Evolutionary conservation across 2,888 invertebrate genomes (phyloP).

Genomic region (Flexamia atlantica): DNA sequence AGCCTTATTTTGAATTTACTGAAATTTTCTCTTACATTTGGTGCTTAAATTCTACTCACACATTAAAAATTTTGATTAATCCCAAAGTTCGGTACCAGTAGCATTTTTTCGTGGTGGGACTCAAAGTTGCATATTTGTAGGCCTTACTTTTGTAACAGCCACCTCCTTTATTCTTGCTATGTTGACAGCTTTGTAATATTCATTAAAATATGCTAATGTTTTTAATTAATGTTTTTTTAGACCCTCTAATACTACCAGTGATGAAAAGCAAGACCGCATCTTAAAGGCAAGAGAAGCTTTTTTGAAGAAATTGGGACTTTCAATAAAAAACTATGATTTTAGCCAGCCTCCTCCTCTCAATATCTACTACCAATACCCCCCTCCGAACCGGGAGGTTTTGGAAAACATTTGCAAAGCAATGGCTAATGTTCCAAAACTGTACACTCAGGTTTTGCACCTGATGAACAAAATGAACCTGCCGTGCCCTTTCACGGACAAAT

Average conservation of each 20-base stretch:
- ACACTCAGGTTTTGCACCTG: constrained; percentile 88
- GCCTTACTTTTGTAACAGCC: too few species aligned
- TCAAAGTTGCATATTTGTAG: too few species aligned
- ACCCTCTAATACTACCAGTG: background rate
- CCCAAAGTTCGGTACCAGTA: too few species aligned
- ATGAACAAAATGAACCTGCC: constrained; percentile 97
- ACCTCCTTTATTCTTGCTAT: too few species aligned
- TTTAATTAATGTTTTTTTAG: background rate
- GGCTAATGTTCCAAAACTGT: constrained; percentile 88
- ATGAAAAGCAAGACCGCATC: constrained; percentile 55
- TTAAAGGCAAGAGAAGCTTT: constrained; percentile 73
- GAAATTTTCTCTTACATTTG: too few species aligned
- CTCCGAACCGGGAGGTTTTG: constrained; percentile 84
- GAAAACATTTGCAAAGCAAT: constrained; percentile 88
- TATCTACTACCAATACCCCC: constrained; percentile 89
- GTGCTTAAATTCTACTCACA: too few species aligned
- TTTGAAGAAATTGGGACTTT: constrained; percentile 79
- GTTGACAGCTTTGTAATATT: too few species aligned
- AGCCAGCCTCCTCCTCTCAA: constrained; percentile 87
- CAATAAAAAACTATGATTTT: constrained; percentile 80
- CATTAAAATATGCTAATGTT: too few species aligned
- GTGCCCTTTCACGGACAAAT: constrained; percentile 84
- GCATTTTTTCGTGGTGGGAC: too few species aligned
- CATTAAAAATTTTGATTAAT: too few species aligned
- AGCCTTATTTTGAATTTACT: too few species aligned